Percentiles rank a stretch among this genome's conserved stretches.
These are phyloP conservation scores for Hipposideros armiger DNA, from an alignment of 2,113 vertebrate species.

Conservation along the genomic window DNA sequence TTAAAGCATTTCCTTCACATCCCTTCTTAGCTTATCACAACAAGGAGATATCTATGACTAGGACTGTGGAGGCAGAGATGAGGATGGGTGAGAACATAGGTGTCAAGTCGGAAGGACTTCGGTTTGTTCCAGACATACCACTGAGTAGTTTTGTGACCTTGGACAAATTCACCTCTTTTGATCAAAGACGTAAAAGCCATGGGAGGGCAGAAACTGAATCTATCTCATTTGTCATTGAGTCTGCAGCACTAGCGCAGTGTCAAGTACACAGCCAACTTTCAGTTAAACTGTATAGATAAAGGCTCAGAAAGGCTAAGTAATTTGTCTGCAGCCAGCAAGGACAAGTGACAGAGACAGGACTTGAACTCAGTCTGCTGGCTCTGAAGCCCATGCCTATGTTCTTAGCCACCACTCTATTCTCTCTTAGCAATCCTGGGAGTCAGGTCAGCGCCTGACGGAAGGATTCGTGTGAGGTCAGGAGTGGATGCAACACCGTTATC, in stretches of 20 bases:
- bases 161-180: conserved; percentile 51
- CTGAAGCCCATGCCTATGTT: background rate
- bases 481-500: background rate
- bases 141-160: conserved; percentile 9
- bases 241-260: background rate
- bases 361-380: background rate
- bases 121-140: conserved; percentile 7
- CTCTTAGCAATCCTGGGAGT: background rate
- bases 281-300: background rate
- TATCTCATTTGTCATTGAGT: background rate
- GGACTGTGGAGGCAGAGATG: background rate
- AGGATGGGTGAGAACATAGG: background rate
- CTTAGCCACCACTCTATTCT: conserved; percentile 72
- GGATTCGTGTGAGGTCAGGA: background rate
- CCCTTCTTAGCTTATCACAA: background rate
- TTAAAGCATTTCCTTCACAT: background rate
- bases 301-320: background rate
- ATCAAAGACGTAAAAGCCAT: conserved; percentile 18
- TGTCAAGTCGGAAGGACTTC: conserved; percentile 53
- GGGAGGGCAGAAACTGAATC: background rate
- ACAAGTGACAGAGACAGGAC: background rate
- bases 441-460: background rate
- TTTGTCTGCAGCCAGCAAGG: background rate
- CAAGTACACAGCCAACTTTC: background rate
- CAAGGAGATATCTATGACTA: background rate